Evolutionary conservation across 2,113 vertebrate genomes (phyloP).

Genomic region (Entomyzon cyanotis): DNA sequence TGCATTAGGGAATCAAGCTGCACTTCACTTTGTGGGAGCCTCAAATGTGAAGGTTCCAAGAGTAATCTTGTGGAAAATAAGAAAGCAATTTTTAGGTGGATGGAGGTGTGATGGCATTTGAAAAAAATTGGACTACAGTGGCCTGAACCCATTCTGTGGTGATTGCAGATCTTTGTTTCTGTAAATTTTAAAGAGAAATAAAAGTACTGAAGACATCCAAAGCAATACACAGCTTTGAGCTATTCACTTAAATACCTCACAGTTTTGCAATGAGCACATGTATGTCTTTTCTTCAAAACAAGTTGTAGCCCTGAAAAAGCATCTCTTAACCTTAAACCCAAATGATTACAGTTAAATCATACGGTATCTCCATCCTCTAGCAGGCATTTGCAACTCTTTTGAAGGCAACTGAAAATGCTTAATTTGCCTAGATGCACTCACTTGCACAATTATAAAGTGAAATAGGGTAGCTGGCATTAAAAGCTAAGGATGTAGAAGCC

Average conservation of each 20-base stretch:
- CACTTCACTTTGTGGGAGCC: background rate
- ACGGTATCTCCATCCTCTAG: background rate
- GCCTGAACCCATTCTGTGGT: background rate
- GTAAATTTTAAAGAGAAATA: background rate
- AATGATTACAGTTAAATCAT: background rate
- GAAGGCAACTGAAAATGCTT: slow-evolving; percentile 12
- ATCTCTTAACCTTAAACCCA: background rate
- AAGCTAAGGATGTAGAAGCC: background rate
- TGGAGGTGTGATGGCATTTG: background rate
- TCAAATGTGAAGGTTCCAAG: background rate
- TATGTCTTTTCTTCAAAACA: background rate
- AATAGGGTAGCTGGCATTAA: background rate
- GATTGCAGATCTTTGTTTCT: background rate
- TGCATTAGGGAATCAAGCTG: background rate
- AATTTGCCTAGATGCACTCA: background rate
- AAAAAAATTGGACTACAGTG: background rate
- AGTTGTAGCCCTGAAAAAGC: background rate
- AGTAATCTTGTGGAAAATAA: background rate
- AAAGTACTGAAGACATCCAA: background rate
- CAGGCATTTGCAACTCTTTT: background rate
- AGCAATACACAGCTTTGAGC: background rate
- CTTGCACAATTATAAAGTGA: background rate
- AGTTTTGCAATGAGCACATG: background rate
- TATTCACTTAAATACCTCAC: background rate
- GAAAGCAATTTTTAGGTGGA: background rate